phyloP scores from a whole-genome alignment of 2,888 invertebrate genomes.

The Lucinisca nassula region DNA sequence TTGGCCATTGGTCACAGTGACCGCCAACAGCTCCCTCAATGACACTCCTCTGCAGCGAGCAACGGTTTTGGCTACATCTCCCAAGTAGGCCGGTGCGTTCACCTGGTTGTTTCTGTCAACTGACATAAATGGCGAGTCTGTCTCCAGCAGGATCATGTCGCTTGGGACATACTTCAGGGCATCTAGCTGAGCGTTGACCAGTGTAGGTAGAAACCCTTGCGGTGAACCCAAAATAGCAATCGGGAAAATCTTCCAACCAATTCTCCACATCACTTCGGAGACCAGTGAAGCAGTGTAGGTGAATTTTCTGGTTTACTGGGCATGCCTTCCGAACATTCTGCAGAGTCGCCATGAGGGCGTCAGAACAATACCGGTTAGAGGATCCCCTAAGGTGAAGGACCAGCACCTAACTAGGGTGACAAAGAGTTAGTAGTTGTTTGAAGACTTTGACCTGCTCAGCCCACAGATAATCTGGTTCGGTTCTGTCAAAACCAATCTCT shows the following conservation, averaged over 20 bases:
- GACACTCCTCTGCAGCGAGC: neutral
- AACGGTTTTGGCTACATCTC: neutral
- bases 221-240: neutral
- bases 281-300: neutral
- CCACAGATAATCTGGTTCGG: neutral
- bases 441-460: neutral
- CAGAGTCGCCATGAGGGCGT: neutral
- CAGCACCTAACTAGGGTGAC: neutral
- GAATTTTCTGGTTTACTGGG: neutral
- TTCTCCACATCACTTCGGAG: neutral
- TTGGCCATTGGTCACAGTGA: neutral
- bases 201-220: neutral
- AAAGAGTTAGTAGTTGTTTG: neutral
- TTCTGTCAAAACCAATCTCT: conserved; percentile 5
- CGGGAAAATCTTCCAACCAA: neutral
- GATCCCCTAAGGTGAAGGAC: neutral
- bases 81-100: neutral
- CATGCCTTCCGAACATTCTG: neutral
- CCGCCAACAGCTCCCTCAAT: neutral
- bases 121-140: neutral
- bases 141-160: neutral
- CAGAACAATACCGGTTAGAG: neutral
- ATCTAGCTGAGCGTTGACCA: neutral
- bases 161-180: neutral
- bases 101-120: neutral